phyloP scores from a whole-genome alignment of 2,888 invertebrate genomes.

The Thumatha senex region DNA sequence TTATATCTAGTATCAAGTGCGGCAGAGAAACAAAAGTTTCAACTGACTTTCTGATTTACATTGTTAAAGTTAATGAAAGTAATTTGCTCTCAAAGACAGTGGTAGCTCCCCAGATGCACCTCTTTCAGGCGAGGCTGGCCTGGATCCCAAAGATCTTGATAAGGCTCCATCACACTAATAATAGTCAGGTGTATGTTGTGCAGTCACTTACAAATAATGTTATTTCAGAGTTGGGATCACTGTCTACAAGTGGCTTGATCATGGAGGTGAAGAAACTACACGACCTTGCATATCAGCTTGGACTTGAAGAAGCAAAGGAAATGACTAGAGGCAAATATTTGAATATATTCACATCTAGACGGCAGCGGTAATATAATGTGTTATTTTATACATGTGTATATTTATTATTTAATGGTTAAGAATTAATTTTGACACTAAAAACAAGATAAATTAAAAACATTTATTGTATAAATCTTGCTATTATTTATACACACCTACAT shows the following conservation, averaged over 20 bases:
- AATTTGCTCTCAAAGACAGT: too few species aligned
- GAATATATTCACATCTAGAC: constrained; percentile 87
- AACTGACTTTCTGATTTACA: too few species aligned
- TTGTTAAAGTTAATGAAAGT: too few species aligned
- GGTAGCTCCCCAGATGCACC: too few species aligned
- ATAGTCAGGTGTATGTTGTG: background rate
- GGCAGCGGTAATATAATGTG: constrained; percentile 49
- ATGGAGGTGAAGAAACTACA: constrained; percentile 97
- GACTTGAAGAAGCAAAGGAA: constrained; percentile 97
- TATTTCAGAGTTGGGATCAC: constrained; percentile 86
- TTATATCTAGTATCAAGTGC: too few species aligned
- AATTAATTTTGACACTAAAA: constrained; percentile 5
- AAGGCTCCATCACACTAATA: too few species aligned
- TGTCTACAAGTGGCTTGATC: constrained; percentile 92
- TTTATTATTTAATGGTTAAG: constrained; percentile 2
- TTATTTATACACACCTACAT: constrained; percentile 21
- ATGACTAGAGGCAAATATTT: constrained; percentile 98
- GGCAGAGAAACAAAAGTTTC: too few species aligned
- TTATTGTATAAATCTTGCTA: constrained; percentile 25
- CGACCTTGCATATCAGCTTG: constrained; percentile 96
- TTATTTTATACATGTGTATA: constrained; percentile 7
- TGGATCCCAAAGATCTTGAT: too few species aligned
- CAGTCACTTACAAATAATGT: constrained; percentile 3
- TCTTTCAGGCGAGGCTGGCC: too few species aligned
- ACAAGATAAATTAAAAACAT: constrained; percentile 7